Evolutionary conservation across 1,140 invertebrate species (phyloP), one percentile per base, ranked within the genome.

Genomic region (Trichomalopsis sarcophagae): DNA sequence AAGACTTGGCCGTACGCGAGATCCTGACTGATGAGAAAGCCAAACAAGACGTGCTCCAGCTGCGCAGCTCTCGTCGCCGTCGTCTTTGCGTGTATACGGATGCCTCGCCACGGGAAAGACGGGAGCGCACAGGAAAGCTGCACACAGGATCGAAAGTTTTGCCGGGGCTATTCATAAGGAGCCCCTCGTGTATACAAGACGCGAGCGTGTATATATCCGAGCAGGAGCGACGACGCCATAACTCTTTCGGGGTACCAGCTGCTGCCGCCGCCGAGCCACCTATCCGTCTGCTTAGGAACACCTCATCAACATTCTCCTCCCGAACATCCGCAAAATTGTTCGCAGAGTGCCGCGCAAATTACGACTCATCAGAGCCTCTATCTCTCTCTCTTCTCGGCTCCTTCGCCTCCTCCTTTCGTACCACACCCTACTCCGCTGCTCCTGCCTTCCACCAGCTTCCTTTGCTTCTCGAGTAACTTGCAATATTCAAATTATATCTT

Each of bases 401-500:
- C 21, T 33, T 50, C n/a, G 2, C 69, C 62, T n/a, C 36, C 23
- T 30, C 1, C 71, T n/a, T 66, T 75, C 44, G 33, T 81, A 14
- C 27, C 36, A 1, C n/a, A 14, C 68, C 36, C 33, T 69, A 10
- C 40, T 69, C 27, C 36, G 1, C 27, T 68, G 2, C 68, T 17
- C 50, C 17, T 0, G 17, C 1, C 55, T 62, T n/a, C 55, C 55
- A 62, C n/a, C 21, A 62, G 55, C 55, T n/a, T 9, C 40, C 40
- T 73, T 73, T 73, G 69, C 69, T 33, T 17, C 17, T 80, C 50
- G 87, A 90, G 89, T 91, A 91, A 91, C 90, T 90, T 88, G 89
- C 90, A 88, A 92, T 92, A 92, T 92, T 92, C 89, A 91, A 89
- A 89, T 89, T 89, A 88, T 89, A 89, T 87, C 84, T 84, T 87